These are phyloP conservation scores for Nanorana parkeri DNA, from an alignment of 2,113 vertebrate genomes.

Conservation along the genomic window DNA sequence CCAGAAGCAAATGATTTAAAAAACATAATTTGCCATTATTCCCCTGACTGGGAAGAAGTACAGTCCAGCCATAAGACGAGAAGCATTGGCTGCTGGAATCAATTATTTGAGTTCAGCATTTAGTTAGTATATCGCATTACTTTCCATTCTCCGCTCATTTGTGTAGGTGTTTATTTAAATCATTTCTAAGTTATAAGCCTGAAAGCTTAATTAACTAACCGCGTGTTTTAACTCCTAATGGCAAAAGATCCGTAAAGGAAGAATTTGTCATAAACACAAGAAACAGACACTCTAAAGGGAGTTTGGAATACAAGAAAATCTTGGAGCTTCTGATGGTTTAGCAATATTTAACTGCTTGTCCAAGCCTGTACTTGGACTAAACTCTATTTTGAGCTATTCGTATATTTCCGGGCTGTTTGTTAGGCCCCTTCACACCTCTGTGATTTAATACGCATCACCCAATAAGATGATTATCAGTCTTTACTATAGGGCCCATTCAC, in stretches of 20 bases:
- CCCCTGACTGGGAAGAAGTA: conserved; percentile 13
- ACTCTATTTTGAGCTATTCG: too few species aligned
- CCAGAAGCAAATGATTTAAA: background rate
- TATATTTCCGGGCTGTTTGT: too few species aligned
- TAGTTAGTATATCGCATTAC: conserved; percentile 1
- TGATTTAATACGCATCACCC: too few species aligned
- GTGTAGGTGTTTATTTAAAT: conserved; percentile 33
- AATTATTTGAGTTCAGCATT: background rate
- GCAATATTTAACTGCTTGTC: too few species aligned
- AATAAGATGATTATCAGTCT: too few species aligned
- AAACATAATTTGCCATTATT: conserved; percentile 38
- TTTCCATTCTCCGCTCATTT: conserved; percentile 15
- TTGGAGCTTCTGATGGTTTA: background rate
- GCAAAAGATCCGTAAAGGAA: background rate
- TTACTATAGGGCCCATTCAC: too few species aligned
- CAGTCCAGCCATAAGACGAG: background rate
- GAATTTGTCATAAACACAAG: background rate
- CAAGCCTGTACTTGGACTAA: too few species aligned
- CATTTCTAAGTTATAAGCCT: conserved; percentile 35
- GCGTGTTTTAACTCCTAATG: conserved; percentile 25
- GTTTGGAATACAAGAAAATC: too few species aligned
- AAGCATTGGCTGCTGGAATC: background rate
- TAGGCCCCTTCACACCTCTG: too few species aligned
- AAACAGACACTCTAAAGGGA: background rate
- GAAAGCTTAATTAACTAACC: background rate